Conservation (phyloP, 2,797 vertebrate genomes). For the Chrysocyon brachyurus region DNA sequence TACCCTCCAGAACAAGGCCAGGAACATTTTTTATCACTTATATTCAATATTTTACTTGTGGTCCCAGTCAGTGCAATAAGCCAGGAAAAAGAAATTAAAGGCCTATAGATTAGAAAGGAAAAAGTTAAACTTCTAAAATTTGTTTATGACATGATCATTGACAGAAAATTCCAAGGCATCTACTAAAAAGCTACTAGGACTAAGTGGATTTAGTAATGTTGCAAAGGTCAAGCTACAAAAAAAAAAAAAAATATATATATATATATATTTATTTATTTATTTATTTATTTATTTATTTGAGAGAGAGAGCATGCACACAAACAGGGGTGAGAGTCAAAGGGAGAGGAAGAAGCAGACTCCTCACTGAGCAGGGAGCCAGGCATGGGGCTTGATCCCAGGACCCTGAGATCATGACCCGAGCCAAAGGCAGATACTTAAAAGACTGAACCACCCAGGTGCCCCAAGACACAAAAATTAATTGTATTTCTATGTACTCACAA, state of each 20-base stretch:
- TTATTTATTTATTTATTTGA: not conserved
- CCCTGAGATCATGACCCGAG: not conserved
- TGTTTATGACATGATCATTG: not conserved
- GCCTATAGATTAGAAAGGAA: not conserved
- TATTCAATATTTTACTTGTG: not conserved
- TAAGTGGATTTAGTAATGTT: not conserved
- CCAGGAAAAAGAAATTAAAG: not conserved
- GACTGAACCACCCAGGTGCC: not conserved
- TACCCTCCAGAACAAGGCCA: not conserved
- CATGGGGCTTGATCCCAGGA: not conserved
- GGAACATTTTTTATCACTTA: not conserved
- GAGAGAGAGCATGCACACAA: not conserved
- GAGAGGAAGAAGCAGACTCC: not conserved
- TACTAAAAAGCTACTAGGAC: not conserved
- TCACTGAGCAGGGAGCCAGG: not conserved
- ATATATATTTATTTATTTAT: no score
- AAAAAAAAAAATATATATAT: not conserved
- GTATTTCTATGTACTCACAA: not conserved
- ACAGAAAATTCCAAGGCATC: not conserved
- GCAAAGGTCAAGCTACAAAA: not conserved
- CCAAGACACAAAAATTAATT: not conserved
- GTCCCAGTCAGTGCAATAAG: not conserved
- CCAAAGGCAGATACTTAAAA: not conserved
- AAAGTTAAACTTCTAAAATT: not conserved
- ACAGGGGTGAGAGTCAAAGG: not conserved